phyloP scores from a whole-genome alignment of 2,113 vertebrate species.

The Lampris incognitus region DNA sequence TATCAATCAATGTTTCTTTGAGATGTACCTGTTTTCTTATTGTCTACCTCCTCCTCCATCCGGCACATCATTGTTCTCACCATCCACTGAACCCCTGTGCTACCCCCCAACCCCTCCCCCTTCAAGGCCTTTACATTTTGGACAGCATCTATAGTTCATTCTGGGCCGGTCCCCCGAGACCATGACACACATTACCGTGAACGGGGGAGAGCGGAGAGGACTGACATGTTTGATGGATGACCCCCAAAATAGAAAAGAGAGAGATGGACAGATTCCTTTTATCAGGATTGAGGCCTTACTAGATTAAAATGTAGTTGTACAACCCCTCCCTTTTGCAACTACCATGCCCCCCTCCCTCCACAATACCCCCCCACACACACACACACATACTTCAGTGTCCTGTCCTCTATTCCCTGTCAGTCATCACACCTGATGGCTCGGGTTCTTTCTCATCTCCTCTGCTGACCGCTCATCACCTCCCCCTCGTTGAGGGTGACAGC shows the following conservation, averaged over 20 bases:
- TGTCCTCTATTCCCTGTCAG: constrained; percentile 15
- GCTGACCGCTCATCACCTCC: constrained; percentile 36
- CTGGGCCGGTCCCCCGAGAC: constrained; percentile 38
- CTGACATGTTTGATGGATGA: constrained; percentile 70
- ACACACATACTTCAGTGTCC: background rate
- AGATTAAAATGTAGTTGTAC: constrained; percentile 76
- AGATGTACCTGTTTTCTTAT: background rate
- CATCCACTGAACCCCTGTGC: background rate
- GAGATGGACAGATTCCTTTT: constrained; percentile 71
- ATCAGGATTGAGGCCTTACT: constrained; percentile 68
- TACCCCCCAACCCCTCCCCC: background rate
- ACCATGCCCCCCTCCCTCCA: constrained; percentile 10
- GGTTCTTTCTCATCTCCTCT: constrained; percentile 24
- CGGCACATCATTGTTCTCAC: constrained; percentile 1
- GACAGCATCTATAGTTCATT: constrained; percentile 56
- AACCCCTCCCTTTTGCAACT: constrained; percentile 28
- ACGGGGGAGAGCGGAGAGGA: constrained; percentile 26
- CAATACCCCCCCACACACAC: constrained; percentile 7
- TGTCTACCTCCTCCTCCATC: background rate
- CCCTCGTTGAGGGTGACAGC: constrained; percentile 20
- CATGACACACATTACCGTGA: constrained; percentile 11
- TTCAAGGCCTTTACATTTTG: constrained; percentile 33
- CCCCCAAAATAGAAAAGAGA: constrained; percentile 54
- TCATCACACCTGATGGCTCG: constrained; percentile 43
- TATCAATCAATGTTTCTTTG: background rate